Evolutionary conservation across 2,797 vertebrate species (phyloP).

Genomic region (Glyptemys insculpta): DNA sequence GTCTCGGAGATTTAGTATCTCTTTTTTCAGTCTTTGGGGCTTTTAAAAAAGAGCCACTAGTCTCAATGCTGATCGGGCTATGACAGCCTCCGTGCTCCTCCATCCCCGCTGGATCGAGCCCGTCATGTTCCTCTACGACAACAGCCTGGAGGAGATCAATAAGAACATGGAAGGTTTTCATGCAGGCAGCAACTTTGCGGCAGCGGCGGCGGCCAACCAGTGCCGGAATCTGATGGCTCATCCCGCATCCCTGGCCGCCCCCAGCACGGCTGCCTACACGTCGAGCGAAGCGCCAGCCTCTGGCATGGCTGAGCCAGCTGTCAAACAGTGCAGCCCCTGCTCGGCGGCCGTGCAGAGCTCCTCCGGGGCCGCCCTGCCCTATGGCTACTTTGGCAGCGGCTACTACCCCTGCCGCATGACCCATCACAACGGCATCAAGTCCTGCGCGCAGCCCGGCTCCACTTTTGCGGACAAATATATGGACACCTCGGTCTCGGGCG

Average conservation of each 20-base stretch:
- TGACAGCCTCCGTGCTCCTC: slow-evolving; percentile 99
- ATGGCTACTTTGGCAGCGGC: slow-evolving; percentile 97
- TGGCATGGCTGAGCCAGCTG: slow-evolving; percentile 91
- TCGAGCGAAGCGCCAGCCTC: slow-evolving; percentile 89
- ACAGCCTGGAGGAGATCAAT: slow-evolving; percentile 93
- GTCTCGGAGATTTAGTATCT: slow-evolving; percentile 88
- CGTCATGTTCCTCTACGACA: slow-evolving; percentile 99
- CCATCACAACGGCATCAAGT: slow-evolving; percentile 92
- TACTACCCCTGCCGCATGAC: slow-evolving; percentile 97
- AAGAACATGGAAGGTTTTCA: slow-evolving; percentile 95
- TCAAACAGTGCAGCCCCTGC: slow-evolving; percentile 97
- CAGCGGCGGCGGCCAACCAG: slow-evolving; percentile 88
- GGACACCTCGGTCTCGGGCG: slow-evolving; percentile 93
- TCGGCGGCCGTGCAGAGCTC: slow-evolving; percentile 94
- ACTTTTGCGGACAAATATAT: slow-evolving; percentile 94
- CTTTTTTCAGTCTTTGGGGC: slow-evolving; percentile 92
- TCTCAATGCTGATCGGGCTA: slow-evolving; percentile 97
- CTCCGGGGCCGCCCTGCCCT: slow-evolving; percentile 93
- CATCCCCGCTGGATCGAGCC: slow-evolving; percentile 99
- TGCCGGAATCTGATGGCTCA: slow-evolving; percentile 97
- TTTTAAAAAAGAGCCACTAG: slow-evolving; percentile 92
- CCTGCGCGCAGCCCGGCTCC: slow-evolving; percentile 91
- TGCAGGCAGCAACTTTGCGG: slow-evolving; percentile 90
- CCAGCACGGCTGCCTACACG: slow-evolving; percentile 87
- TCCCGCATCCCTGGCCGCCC: slow-evolving; percentile 93